Evolutionary conservation across 2,888 invertebrate genomes (phyloP).

Genomic region (Cabera pusaria): DNA sequence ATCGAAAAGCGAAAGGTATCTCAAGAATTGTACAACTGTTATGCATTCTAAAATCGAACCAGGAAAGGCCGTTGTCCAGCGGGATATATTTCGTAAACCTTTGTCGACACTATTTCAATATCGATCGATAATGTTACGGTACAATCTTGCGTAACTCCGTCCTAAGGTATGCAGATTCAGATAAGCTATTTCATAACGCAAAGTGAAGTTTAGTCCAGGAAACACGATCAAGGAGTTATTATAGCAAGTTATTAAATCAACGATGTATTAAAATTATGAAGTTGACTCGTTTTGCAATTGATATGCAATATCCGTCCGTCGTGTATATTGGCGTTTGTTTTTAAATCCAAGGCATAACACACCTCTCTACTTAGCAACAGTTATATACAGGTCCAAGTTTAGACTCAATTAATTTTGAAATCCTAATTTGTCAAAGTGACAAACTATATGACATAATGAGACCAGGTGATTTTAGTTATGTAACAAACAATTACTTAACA

Average conservation of each 20-base stretch:
- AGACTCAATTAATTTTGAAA: conserved; percentile 11
- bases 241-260: no score
- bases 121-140: conserved; percentile 32
- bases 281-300: no score
- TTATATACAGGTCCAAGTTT: conserved; percentile 10
- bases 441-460: conserved; percentile 17
- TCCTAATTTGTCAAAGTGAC: conserved; percentile 14
- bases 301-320: no score
- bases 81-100: conserved; percentile 48
- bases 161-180: conserved; percentile 18
- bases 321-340: no score
- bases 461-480: conserved; percentile 9
- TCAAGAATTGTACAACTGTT: conserved; percentile 4
- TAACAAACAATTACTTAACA: no score
- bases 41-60: no score
- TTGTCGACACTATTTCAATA: conserved; percentile 30
- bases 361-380: no score
- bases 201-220: conserved; percentile 1
- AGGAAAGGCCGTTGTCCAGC: conserved; percentile 45
- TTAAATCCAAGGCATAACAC: no score
- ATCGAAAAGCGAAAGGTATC: conserved; percentile 27
- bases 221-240: background rate
- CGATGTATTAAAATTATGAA: no score
- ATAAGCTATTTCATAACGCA: conserved; percentile 15
- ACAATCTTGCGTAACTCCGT: conserved; percentile 35